A percentile compares a stretch with the other conserved stretches of the same genome.
Evolutionary conservation across 92 coral and sea anemone species (phyloP).

Genomic region (Porites rus): DNA sequence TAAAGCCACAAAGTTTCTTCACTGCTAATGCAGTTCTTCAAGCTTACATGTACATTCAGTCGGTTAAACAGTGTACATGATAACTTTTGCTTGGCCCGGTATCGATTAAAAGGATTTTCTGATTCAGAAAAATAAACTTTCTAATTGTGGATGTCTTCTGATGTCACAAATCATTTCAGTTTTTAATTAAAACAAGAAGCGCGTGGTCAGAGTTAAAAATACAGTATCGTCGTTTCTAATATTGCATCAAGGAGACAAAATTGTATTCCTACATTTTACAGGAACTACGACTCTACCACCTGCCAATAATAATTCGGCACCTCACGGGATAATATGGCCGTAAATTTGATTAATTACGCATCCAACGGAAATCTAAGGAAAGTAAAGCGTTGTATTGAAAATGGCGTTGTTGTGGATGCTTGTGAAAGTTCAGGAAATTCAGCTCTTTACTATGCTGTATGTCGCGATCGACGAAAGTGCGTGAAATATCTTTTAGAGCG

Average conservation of each 20-base stretch:
- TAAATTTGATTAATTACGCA: constrained; percentile 79
- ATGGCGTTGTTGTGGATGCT: constrained; percentile 87
- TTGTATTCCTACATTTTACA: background rate
- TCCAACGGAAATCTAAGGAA: constrained; percentile 63
- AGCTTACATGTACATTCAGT: too few relatives aligned
- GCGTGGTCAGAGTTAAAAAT: background rate
- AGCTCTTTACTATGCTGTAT: constrained; percentile 79
- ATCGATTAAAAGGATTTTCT: too few relatives aligned
- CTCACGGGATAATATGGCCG: constrained; percentile 67
- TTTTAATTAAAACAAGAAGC: background rate
- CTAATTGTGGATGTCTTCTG: background rate
- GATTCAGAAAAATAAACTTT: background rate
- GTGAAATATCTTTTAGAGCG: constrained; percentile 64
- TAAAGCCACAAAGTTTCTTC: too few relatives aligned
- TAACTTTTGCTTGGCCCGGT: background rate
- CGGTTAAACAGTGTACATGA: too few relatives aligned
- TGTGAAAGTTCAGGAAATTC: constrained; percentile 73
- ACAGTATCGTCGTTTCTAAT: background rate
- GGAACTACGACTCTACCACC: background rate
- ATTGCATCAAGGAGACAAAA: background rate
- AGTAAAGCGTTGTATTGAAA: constrained; percentile 60
- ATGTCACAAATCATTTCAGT: background rate
- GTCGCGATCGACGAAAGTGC: constrained; percentile 56
- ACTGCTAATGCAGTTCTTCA: too few relatives aligned
- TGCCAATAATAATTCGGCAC: background rate